Percentiles rank a stretch among this genome's conserved stretches.
These are phyloP conservation scores for Arctopsyche grandis DNA, from an alignment of 1,140 invertebrate genomes.

Conservation along the genomic window DNA sequence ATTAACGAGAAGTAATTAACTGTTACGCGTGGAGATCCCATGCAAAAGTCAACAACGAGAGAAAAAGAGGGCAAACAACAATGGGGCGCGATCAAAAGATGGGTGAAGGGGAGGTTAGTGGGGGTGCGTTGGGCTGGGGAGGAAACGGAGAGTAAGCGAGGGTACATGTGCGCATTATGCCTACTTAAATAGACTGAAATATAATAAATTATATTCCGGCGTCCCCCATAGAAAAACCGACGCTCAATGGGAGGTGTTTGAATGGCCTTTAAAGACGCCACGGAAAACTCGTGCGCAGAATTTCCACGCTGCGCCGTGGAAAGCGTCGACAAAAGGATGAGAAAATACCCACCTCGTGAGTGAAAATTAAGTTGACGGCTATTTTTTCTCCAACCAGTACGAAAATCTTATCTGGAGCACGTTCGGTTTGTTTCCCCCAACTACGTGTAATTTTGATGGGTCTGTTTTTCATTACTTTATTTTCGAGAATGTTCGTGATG, in stretches of 20 bases:
- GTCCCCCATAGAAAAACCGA: conserved; percentile 1
- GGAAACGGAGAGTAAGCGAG: background rate
- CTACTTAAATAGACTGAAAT: conserved; percentile 32
- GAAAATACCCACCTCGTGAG: conserved; percentile 15
- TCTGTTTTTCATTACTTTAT: too few species aligned
- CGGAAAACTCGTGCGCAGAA: conserved; percentile 5
- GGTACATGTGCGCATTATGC: conserved; percentile 16
- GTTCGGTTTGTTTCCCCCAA: too few species aligned
- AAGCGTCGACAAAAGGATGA: conserved; percentile 3
- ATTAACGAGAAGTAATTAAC: conserved; percentile 11
- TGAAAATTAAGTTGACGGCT: conserved; percentile 29
- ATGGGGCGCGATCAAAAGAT: conserved; percentile 5
- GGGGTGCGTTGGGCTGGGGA: background rate
- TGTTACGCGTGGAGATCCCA: background rate
- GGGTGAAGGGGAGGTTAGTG: background rate
- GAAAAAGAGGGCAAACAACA: background rate
- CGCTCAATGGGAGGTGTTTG: conserved; percentile 22
- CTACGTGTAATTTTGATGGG: too few species aligned
- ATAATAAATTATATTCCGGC: conserved; percentile 34
- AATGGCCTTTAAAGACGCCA: conserved; percentile 20
- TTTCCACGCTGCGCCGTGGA: background rate
- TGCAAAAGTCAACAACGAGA: background rate
- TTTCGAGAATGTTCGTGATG: too few species aligned
- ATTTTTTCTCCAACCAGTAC: background rate
- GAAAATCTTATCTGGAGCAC: too few species aligned